Evolutionary conservation across 1,140 invertebrate species (phyloP), one percentile per base, ranked within the genome.

Genomic region (Diprion similis): DNA sequence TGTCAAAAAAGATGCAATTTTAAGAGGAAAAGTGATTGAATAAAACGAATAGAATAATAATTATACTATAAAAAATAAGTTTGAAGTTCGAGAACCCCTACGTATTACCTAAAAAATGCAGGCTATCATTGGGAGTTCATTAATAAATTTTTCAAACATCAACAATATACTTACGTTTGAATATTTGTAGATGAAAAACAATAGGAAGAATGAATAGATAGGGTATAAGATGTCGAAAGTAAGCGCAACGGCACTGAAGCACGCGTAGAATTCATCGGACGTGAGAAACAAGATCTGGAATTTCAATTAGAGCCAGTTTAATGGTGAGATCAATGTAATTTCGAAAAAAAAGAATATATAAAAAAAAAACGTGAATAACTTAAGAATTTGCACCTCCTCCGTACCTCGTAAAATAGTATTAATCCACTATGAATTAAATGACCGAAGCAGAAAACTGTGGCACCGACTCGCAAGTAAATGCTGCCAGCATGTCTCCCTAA

Each of bases 141-240:
- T 37, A 37, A 37, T 37, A 37, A 37, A 37, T 2, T 78, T 79
- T 37, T 37, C 24, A 37, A 37, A 37, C 24, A 37, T 37, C 24
- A 37, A 37, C 24, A 37, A 37, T 74, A 88, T 85, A 76, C 91
- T 92, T 83, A 94, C 92, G 80, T 94, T 94, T 3, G 92, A 94
- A 82, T 94, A 94, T 83, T 94, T 94, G 83, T 94, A 94, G 73
- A 93, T 91, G 79, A 94, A 93, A 84, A 91, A 94, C 1, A 94
- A 87, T 76, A 93, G 91, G 47, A 93, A 85, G 78, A 94, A 93
- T 37, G 92, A 93, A 83, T 93, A 94, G 6, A 92, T 80, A 0
- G 93, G 92, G 78, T 91, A 90, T 15, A 93, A 78, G 18, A 93
- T 81, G 75, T 93, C 91, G 17, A 92, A 81, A 45, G 90, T 77